Evolutionary conservation across 2,797 vertebrate genomes (phyloP).

Genomic region (Bradypodion pumilum): DNA sequence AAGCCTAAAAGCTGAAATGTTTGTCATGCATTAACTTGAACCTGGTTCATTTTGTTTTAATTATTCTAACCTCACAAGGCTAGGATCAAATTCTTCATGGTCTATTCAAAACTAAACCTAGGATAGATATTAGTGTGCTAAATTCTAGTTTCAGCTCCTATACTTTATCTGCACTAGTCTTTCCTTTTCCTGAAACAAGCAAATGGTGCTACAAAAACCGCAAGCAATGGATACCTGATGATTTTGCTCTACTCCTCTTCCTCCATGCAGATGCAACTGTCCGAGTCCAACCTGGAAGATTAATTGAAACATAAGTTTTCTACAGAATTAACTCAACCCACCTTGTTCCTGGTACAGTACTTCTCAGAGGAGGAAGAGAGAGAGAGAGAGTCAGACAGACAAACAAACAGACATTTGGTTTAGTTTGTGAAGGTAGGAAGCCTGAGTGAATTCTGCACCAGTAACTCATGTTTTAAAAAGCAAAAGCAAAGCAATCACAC

Average conservation of each 20-base stretch:
- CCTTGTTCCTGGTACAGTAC: too few relatives aligned
- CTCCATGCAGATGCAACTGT: conserved; percentile 94
- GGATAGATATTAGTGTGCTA: neutral
- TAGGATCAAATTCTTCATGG: neutral
- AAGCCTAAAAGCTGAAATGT: neutral
- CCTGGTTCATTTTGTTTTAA: neutral
- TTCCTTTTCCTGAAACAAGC: neutral
- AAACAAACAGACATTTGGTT: too few relatives aligned
- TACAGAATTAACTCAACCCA: neutral
- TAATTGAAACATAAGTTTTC: neutral
- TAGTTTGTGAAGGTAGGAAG: too few relatives aligned
- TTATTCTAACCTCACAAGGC: conserved; percentile 4
- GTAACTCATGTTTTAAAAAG: too few relatives aligned
- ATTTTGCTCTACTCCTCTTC: conserved; percentile 97
- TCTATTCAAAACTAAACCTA: neutral
- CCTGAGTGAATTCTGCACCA: too few relatives aligned
- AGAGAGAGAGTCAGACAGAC: neutral
- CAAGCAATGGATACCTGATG: conserved; percentile 84
- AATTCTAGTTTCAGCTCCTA: neutral
- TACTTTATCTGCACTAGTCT: neutral
- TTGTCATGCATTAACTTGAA: neutral
- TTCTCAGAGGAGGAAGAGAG: neutral
- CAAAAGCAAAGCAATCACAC: too few relatives aligned
- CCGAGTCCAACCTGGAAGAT: conserved; percentile 90
- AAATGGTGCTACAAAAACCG: neutral